Evolutionary conservation across 2,888 invertebrate species (phyloP), one percentile per base, ranked within the genome.

Genomic region (Chloroclystis v-ata): DNA sequence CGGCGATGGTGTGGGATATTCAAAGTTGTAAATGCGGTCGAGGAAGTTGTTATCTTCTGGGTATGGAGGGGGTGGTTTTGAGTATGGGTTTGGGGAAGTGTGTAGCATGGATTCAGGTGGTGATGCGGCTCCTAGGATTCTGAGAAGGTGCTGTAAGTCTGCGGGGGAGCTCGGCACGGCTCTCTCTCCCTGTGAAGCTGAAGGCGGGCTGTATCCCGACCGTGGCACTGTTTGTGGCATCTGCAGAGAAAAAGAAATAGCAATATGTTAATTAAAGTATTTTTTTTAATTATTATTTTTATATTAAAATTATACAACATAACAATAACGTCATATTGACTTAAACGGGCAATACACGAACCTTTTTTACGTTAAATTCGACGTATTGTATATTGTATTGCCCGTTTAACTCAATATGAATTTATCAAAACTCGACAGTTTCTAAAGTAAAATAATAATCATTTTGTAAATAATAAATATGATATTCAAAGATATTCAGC

Each of bases 171-270:
- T 75, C 54, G 90, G 89, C 44, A 89, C 89, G 49, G 91, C 89
- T 60, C 87, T 79, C 75, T 90, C 89, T 60, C 93, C 93, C 67
- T 95, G 89, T 43, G 95, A 89, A 12, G 94, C 93, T 74, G 92
- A 93, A 57, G 93, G 91, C 63, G 93, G 92, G 80, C 92, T 93
- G 75, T 91, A 92, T 78, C 93, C 93, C 68, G 92, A 92, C 65
- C 92, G 90, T 48, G 94, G 94, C 67, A 94, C 94, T 69, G 92
- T 93, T 89, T 94, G 94, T 82, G 94, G 93, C 94, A 94, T 94
- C 94, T 94, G 91, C 42, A 49, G 54, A 79, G 5, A 20, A 20
- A 20, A 20, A n/a, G n/a, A n/a, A n/a, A n/a, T n/a, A n/a, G n/a
- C n/a, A n/a, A n/a, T n/a, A n/a, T n/a, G n/a, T n/a, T n/a, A n/a